Evolutionary conservation across 2,113 vertebrate species (phyloP), one percentile per base, ranked within the genome.

Genomic region (Datnioides undecimradiatus): DNA sequence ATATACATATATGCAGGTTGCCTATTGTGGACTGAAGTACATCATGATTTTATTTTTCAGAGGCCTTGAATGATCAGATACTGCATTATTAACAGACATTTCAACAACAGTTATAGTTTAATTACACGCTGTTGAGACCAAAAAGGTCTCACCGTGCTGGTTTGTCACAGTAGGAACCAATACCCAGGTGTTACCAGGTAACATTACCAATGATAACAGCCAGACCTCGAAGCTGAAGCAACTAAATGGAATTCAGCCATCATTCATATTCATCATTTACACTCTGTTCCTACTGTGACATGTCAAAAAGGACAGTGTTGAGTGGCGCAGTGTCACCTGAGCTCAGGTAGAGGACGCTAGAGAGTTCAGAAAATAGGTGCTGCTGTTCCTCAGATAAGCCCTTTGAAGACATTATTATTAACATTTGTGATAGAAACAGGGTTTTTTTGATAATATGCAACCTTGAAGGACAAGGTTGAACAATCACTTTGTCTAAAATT

Each of bases 261-360:
- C n/a, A n/a, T 11, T 76, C 0, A 46, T 71, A n/a, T 46, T n/a
- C 8, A 19, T 77, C 29, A 17, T 69, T 45, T 54, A 27, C 33
- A 21, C 8, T 16, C 23, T 49, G 52, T 80, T 48, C 6, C 17
- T 23, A 0, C 54, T 29, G 36, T 34, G 51, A 45, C 25, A 0
- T 29, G 17, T 57, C 27, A 40, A 45, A 27, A 16, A 31, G 41
- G 41, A 4, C 38, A 2, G 1, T 36, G 41, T 25, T 55, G 7
- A 60, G 43, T 8, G 12, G 2, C 69, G 80, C 57, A 75, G 72
- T 85, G 85, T 63, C 25, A 36, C 13, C n/a, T 43, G 29, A 55
- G 2, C 10, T 65, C 55, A 78, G 65, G 46, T 67, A 83, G 85
- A 72, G 71, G 83, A 23, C 8, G 77, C 79, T 71, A 64, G 27